Conservation (phyloP, 2,797 vertebrate species). For the Chiloscyllium punctatum region DNA sequence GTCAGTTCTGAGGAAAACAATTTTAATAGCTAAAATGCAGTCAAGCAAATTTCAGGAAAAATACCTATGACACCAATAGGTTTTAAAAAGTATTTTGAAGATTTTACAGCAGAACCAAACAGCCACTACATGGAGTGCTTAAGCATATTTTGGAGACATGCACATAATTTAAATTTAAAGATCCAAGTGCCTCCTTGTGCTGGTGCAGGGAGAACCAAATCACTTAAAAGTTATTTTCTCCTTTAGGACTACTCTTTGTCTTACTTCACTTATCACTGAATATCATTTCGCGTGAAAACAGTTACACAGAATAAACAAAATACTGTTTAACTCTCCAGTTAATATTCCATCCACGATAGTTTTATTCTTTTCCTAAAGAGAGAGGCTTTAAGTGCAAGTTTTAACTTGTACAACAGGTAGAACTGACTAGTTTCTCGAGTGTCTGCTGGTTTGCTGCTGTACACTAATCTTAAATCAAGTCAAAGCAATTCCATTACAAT, state of each 20-base stretch:
- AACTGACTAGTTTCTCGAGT: neutral
- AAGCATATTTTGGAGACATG: neutral
- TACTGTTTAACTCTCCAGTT: neutral
- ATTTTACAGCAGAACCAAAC: neutral
- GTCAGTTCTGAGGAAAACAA: neutral
- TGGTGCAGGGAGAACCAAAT: neutral
- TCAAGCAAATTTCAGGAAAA: neutral
- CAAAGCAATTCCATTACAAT: neutral
- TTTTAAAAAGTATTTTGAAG: neutral
- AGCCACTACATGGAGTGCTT: neutral
- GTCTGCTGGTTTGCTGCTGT: neutral
- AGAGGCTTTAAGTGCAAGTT: neutral
- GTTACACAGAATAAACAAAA: neutral
- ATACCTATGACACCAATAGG: neutral
- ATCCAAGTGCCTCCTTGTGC: neutral
- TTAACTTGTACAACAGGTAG: neutral
- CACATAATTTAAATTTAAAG: neutral
- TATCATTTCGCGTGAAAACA: neutral
- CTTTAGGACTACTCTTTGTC: neutral
- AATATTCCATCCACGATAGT: neutral
- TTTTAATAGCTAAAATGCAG: neutral
- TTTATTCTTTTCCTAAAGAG: too few species aligned
- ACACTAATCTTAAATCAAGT: neutral
- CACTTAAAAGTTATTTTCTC: neutral
- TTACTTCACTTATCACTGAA: neutral